phyloP scores from a whole-genome alignment of 2,113 vertebrate genomes.

The Cynoglossus semilaevis region DNA sequence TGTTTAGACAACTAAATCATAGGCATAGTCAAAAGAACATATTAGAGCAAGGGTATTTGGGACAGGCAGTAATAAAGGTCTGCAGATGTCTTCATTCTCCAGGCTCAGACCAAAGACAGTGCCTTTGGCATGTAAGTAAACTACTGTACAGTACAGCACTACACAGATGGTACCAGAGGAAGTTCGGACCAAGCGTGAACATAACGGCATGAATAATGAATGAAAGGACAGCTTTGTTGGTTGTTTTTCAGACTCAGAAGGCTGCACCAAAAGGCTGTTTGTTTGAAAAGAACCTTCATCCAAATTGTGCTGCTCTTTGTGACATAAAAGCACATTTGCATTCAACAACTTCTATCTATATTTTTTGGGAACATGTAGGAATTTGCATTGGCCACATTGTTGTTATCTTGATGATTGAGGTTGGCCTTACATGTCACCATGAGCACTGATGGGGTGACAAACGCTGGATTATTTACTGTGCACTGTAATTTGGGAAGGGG shows the following conservation, averaged over 20 bases:
- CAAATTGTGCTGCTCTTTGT: slow-evolving; percentile 7
- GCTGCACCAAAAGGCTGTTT: slow-evolving; percentile 6
- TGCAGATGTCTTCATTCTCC: too few species aligned
- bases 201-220: slow-evolving; percentile 25
- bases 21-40: too few species aligned
- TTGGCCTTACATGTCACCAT: neutral
- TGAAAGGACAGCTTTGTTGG: slow-evolving; percentile 21
- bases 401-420: neutral
- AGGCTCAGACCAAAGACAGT: too few species aligned
- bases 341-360: neutral
- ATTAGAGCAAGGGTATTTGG: too few species aligned
- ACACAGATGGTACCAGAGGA: slow-evolving; percentile 3
- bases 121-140: neutral
- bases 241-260: slow-evolving; percentile 15
- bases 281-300: slow-evolving; percentile 4
- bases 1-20: too few species aligned
- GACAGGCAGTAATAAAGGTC: too few species aligned
- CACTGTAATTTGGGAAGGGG: neutral
- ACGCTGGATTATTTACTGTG: neutral
- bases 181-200: slow-evolving; percentile 7
- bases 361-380: neutral
- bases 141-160: neutral
- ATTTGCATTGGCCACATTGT: neutral
- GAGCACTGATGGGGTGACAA: neutral
- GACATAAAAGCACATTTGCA: slow-evolving; percentile 8